A percentile compares a stretch with the other conserved stretches of the same genome.
phyloP scores from a whole-genome alignment of 2,113 vertebrate genomes.

The Melozone crissalis region DNA sequence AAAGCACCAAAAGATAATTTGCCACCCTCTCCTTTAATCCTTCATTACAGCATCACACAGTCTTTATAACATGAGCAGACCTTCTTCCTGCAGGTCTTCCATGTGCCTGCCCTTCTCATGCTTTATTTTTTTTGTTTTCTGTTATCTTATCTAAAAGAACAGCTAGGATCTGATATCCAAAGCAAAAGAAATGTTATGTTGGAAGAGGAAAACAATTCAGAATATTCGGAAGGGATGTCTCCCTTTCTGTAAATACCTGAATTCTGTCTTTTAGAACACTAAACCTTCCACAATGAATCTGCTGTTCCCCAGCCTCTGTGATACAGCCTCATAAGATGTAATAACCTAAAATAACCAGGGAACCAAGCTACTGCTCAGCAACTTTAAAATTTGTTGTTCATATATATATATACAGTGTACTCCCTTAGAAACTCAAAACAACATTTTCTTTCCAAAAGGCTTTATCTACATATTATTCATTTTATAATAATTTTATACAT shows the following conservation, averaged over 20 bases:
- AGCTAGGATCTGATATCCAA: neutral
- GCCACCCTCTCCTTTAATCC: rapidly evolving
- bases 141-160: neutral
- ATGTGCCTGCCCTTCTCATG: neutral
- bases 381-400: neutral
- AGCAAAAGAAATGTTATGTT: neutral
- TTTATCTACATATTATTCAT: neutral
- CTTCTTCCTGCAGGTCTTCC: neutral
- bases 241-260: neutral
- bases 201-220: neutral
- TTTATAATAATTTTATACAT: too few relatives aligned
- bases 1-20: neutral
- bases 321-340: neutral
- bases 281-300: neutral
- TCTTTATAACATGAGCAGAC: neutral
- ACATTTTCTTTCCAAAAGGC: neutral
- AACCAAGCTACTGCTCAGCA: neutral
- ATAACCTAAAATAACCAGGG: neutral
- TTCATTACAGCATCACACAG: neutral
- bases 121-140: neutral
- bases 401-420: neutral
- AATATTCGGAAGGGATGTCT: neutral
- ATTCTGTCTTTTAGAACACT: neutral
- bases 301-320: neutral
- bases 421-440: neutral